A percentile compares a stretch with the other conserved stretches of the same genome.
These are phyloP conservation scores for Drosophila erecta DNA, from an alignment of 1,140 invertebrate species.

Conservation along the genomic window DNA sequence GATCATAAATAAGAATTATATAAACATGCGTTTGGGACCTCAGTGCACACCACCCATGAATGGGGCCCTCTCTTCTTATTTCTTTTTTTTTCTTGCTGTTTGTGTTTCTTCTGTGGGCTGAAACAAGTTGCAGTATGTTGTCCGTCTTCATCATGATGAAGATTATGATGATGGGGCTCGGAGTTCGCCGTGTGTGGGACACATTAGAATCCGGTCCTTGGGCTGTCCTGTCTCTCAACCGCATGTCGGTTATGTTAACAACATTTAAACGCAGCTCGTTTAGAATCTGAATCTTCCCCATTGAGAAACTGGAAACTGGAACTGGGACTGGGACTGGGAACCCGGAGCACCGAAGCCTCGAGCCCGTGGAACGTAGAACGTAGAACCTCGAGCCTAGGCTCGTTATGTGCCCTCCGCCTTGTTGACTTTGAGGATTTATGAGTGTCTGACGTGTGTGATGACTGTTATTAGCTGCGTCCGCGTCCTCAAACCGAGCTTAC, in stretches of 20 bases:
- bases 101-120: constrained; percentile 15
- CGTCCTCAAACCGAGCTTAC: constrained; percentile 19
- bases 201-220: constrained; percentile 69
- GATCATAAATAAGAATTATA: constrained; percentile 84
- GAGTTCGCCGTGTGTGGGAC: constrained; percentile 74
- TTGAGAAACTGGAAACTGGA: constrained; percentile 24
- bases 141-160: constrained; percentile 14
- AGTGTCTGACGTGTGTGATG: constrained; percentile 84
- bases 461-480: constrained; percentile 80
- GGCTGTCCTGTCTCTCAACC: constrained; percentile 25
- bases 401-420: constrained; percentile 54
- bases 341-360: neutral
- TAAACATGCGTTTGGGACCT: constrained; percentile 71
- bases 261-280: constrained; percentile 82
- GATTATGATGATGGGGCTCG: constrained; percentile 11
- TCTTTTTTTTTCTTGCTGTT: neutral
- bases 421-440: constrained; percentile 84
- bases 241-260: constrained; percentile 66
- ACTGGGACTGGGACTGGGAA: constrained; percentile 10
- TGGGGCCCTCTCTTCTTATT: constrained; percentile 22
- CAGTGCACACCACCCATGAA: constrained; percentile 70
- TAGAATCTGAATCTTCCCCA: constrained; percentile 68
- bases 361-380: neutral
- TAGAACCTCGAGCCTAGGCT: constrained; percentile 24
- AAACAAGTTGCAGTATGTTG: constrained; percentile 49